Base-by-base conservation (phyloP, 2,797 vertebrate species). In the Spinus pinus region DNA sequence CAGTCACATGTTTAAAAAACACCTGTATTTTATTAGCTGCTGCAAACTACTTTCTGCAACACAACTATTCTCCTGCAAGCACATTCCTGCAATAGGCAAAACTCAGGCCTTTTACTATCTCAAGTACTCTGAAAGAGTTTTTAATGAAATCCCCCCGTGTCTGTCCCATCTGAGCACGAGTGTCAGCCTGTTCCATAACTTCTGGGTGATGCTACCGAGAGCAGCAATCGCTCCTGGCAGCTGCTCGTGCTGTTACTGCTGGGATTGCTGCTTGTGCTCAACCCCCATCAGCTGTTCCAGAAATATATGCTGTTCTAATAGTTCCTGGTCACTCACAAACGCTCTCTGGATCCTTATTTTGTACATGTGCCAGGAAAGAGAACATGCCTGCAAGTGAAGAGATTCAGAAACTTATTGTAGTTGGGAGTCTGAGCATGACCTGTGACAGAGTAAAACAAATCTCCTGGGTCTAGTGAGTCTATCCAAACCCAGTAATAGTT, bases 391-490 rank as follows among this genome's bases (percentile, higher is more conserved):
- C 33, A 78, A 94, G 67, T 21, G 35, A 93, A 93, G 93, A 86
- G 91, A 66, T 60, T 88, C 77, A 94, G 77, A 81, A 94, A 84
- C 56, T 77, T 62, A 51, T 1, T 72, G 75, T 81, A 92, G 94
- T 66, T 91, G 80, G 51, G 77, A 93, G 54, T 25, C 85, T 67
- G 85, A 89, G 69, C 33, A 74, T 80, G 93, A 96, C 93, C 94
- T 74, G 70, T 96, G 94, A 97, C 72, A 69, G 66, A 94, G 67
- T 79, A 92, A 71, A 95, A 74, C 33, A 72, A 95, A 81, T 85
- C 94, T 93, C 96, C 69, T 47, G 95, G 91, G 91, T 81, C 81
- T 65, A 50, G 44, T 39, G 66, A 88, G 82, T 93, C 91, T 96
- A 87, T 79, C 78, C 82, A 84, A 96, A 95, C 72, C 72, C 70